phyloP scores from a whole-genome alignment of 1,140 invertebrate genomes.

The Drosophila asahinai region DNA sequence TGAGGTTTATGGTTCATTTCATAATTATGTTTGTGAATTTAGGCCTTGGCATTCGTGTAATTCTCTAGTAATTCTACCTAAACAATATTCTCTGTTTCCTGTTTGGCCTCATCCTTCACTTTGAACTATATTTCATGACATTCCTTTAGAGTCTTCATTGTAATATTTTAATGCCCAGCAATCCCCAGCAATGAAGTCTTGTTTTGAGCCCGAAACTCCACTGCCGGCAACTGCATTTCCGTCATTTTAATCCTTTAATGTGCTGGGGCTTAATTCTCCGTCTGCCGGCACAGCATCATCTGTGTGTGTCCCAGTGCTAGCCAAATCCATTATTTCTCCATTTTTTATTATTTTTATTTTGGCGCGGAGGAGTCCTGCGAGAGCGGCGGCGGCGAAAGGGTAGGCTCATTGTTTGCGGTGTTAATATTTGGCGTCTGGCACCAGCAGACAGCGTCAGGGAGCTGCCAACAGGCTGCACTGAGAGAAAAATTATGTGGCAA shows the following conservation, averaged over 20 bases:
- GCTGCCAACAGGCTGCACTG: neutral
- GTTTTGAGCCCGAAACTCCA: slow-evolving; percentile 23
- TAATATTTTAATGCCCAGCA: slow-evolving; percentile 19
- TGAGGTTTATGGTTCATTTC: neutral
- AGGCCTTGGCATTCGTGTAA: too few species aligned
- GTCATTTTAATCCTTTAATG: slow-evolving; percentile 70
- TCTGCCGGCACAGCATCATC: slow-evolving; percentile 31
- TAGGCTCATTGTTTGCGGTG: slow-evolving; percentile 75
- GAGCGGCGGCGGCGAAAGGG: slow-evolving; percentile 7
- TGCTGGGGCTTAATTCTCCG: slow-evolving; percentile 14
- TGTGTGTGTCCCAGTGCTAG: slow-evolving; percentile 48
- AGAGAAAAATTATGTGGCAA: neutral
- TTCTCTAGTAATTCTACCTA: too few species aligned
- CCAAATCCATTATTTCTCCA: slow-evolving; percentile 57
- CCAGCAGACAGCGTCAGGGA: slow-evolving; percentile 45
- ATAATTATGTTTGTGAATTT: neutral
- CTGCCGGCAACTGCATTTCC: slow-evolving; percentile 52
- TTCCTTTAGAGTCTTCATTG: neutral
- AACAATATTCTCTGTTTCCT: too few species aligned
- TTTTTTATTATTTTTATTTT: slow-evolving; percentile 39
- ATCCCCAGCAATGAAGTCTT: slow-evolving; percentile 10
- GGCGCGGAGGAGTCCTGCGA: slow-evolving; percentile 12
- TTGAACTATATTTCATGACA: slow-evolving; percentile 1
- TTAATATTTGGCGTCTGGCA: slow-evolving; percentile 82
- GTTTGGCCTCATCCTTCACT: neutral